phyloP scores from a whole-genome alignment of 2,888 invertebrate genomes.

The Cabera pusaria region DNA sequence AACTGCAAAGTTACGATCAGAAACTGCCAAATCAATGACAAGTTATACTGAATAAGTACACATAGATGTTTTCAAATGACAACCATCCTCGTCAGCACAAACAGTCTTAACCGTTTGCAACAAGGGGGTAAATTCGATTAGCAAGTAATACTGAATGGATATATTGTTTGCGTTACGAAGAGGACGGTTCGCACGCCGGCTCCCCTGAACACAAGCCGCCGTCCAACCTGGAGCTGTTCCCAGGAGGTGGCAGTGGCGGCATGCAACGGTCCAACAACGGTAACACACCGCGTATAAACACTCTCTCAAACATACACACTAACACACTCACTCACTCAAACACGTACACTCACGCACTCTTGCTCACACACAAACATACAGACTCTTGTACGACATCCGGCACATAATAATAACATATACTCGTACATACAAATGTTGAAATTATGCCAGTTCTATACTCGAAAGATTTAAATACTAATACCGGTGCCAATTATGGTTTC shows the following conservation, averaged over 20 bases:
- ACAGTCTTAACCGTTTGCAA: no score
- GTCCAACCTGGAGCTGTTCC: conserved; percentile 88
- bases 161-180: conserved; percentile 59
- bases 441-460: no score
- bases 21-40: no score
- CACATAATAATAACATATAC: no score
- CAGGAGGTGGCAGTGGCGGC: conserved; percentile 83
- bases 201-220: conserved; percentile 88
- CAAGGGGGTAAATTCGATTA: conserved; percentile 6
- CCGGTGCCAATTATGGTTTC: no score
- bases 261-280: conserved; percentile 91
- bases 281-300: conserved; percentile 78
- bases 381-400: not conserved
- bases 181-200: conserved; percentile 79
- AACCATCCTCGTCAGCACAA: no score
- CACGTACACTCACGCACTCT: conserved; percentile 4
- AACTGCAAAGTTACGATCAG: no score
- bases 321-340: conserved; percentile 1
- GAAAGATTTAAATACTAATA: no score
- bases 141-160: conserved; percentile 44
- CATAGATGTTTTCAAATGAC: no score
- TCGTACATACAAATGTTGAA: no score
- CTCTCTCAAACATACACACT: conserved; percentile 30
- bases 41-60: no score
- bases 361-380: conserved; percentile 1